Conservation (phyloP, 2,113 vertebrate species). For the Poecilia latipinna region DNA sequence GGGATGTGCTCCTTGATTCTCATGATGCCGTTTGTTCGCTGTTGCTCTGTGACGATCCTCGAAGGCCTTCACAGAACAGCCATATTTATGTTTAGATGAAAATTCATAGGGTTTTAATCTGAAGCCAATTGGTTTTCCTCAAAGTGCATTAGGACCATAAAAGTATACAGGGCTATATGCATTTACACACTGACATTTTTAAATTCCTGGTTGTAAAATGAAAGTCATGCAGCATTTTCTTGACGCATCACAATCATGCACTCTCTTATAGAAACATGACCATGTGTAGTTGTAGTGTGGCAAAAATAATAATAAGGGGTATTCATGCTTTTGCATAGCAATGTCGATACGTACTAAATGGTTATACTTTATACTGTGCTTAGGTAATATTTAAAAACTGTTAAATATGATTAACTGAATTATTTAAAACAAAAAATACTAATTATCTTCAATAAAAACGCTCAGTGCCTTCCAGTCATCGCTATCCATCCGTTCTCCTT, state of each 20-base stretch:
- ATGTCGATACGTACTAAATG: not conserved
- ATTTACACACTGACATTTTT: too few species aligned
- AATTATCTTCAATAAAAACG: slow-evolving; percentile 33
- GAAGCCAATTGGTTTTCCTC: not conserved
- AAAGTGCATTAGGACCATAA: not conserved
- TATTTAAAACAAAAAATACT: slow-evolving; percentile 2
- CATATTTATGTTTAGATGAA: too few species aligned
- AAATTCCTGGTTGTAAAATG: not conserved
- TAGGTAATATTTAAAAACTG: not conserved
- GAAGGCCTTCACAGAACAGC: not conserved
- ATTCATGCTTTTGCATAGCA: not conserved
- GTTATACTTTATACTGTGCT: not conserved
- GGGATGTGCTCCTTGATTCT: not conserved
- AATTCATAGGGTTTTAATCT: not conserved
- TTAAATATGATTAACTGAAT: slow-evolving; percentile 2
- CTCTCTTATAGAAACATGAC: not conserved
- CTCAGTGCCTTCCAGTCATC: not conserved
- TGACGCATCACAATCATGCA: not conserved
- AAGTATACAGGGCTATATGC: not conserved
- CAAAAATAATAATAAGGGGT: not conserved
- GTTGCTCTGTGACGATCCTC: not conserved
- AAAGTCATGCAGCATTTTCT: not conserved
- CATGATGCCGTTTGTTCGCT: too few species aligned
- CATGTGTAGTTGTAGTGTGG: not conserved
- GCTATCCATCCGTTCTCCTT: not conserved